Percentiles rank a stretch among this genome's conserved stretches.
phyloP scores from a whole-genome alignment of 1,140 invertebrate species.

The Heliconius himera region DNA sequence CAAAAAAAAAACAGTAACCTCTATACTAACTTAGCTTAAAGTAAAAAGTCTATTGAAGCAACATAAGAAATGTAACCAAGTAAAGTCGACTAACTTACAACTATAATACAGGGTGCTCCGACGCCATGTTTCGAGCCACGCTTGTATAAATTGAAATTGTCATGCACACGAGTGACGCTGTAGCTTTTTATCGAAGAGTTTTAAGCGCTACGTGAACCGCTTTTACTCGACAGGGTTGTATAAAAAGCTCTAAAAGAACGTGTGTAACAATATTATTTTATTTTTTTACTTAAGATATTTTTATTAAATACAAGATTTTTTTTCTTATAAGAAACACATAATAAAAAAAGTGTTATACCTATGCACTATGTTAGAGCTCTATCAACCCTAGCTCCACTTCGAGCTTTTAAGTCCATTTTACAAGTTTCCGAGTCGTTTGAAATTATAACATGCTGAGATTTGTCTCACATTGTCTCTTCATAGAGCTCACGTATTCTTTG shows the following conservation, averaged over 20 bases:
- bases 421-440: conserved; percentile 14
- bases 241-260: too few species aligned
- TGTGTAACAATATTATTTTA: too few species aligned
- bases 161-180: conserved; percentile 22
- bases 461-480: conserved; percentile 16
- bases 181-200: conserved; percentile 21
- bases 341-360: not conserved
- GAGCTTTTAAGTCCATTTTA: conserved; percentile 27
- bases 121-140: not conserved
- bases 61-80: too few species aligned
- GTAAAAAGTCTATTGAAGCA: too few species aligned
- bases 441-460: conserved; percentile 19
- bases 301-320: too few species aligned
- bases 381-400: conserved; percentile 13
- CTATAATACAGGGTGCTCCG: not conserved
- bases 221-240: conserved; percentile 10
- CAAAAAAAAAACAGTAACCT: too few species aligned
- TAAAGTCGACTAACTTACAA: too few species aligned
- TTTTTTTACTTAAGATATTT: too few species aligned
- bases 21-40: too few species aligned
- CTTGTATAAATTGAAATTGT: conserved; percentile 4
- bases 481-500: not conserved
- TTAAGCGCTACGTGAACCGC: conserved; percentile 19
- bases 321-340: not conserved
- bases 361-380: not conserved